Evolutionary conservation across 30 jellyfish, hydroid and myxozoan genomes (phyloP).

Genomic region (Aurelia sp.): DNA sequence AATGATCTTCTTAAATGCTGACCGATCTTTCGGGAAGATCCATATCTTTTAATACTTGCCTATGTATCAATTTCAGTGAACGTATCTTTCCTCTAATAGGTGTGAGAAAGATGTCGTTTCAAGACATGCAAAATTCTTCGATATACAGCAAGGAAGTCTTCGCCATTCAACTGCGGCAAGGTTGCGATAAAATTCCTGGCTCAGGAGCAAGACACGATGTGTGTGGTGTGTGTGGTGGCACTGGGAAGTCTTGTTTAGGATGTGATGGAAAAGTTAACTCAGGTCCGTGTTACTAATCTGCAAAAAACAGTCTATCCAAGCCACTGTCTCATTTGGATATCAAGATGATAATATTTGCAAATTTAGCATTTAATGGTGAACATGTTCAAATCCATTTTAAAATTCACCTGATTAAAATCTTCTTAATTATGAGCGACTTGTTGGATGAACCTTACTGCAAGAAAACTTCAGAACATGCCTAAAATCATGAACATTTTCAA

Average conservation of each 20-base stretch:
- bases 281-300: conserved; percentile 13
- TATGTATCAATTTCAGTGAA: neutral
- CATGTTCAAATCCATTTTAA: too few relatives aligned
- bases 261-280: conserved; percentile 79
- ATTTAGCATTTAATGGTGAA: too few relatives aligned
- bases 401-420: too few relatives aligned
- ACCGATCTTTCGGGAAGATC: too few relatives aligned
- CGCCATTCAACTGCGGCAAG: conserved; percentile 64
- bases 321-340: too few relatives aligned
- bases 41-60: neutral
- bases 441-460: too few relatives aligned
- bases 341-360: too few relatives aligned
- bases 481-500: too few relatives aligned
- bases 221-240: conserved; percentile 90
- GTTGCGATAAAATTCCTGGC: conserved; percentile 75
- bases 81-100: conserved; percentile 7
- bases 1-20: too few relatives aligned
- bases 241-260: conserved; percentile 75
- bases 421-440: too few relatives aligned
- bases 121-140: neutral
- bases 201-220: conserved; percentile 59
- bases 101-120: neutral
- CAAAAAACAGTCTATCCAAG: too few relatives aligned
- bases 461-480: too few relatives aligned
- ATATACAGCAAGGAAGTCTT: conserved; percentile 60